Evolutionary conservation across 2,113 vertebrate genomes (phyloP).

Genomic region (Picathartes gymnocephalus): DNA sequence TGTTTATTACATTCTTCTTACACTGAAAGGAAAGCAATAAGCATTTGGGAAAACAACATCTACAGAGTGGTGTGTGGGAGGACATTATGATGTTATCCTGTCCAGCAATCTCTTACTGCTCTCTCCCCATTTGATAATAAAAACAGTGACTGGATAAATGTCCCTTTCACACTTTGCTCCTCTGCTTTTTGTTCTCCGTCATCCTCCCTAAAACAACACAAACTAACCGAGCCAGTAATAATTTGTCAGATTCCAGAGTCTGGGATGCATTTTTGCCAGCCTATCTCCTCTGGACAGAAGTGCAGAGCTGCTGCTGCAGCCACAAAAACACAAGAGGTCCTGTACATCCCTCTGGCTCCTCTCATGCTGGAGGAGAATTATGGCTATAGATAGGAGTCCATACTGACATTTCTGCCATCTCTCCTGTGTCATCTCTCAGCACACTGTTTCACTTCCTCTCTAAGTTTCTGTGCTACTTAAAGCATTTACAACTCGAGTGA

Average conservation of each 20-base stretch:
- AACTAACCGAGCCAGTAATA: background rate
- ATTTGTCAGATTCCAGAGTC: background rate
- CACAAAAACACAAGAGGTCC: background rate
- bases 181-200: background rate
- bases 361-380: background rate
- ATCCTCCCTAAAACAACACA: background rate
- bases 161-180: background rate
- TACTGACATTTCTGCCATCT: background rate
- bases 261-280: background rate
- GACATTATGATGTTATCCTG: background rate
- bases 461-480: background rate
- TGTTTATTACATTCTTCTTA: background rate
- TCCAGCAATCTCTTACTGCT: background rate
- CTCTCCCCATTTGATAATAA: background rate
- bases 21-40: background rate
- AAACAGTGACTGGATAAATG: background rate
- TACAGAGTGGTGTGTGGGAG: background rate
- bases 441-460: background rate
- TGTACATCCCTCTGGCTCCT: background rate
- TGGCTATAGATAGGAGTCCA: background rate
- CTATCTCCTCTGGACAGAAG: rapidly evolving
- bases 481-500: background rate
- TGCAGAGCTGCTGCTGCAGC: background rate
- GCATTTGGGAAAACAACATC: background rate
- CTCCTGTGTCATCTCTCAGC: background rate